These are phyloP conservation scores for Ladona fulva DNA, from an alignment of 1,140 invertebrate species.

Conservation along the genomic window DNA sequence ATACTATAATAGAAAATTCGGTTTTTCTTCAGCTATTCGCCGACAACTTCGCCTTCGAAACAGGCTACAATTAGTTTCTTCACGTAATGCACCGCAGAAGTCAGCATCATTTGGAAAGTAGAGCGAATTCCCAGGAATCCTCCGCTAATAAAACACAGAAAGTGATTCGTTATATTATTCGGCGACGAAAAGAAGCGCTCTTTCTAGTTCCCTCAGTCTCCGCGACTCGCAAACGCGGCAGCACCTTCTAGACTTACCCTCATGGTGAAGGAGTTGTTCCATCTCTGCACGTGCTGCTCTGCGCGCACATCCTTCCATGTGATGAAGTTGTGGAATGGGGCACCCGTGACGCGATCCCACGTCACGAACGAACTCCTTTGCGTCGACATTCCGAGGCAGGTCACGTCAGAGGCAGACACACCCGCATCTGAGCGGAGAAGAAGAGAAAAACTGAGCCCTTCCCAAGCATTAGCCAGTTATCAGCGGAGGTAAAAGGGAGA, in stretches of 20 bases:
- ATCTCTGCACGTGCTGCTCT: constrained; percentile 64
- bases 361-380: constrained; percentile 81
- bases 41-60: too few species aligned
- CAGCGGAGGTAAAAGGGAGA: too few species aligned
- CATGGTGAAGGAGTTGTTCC: constrained; percentile 74
- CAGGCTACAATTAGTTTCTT: too few species aligned
- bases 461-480: too few species aligned
- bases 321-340: constrained; percentile 86
- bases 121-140: too few species aligned
- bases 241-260: constrained; percentile 41
- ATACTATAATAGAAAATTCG: too few species aligned
- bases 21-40: too few species aligned
- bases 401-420: constrained; percentile 49
- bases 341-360: constrained; percentile 74
- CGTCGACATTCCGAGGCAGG: constrained; percentile 75
- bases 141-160: too few species aligned
- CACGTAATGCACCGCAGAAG: too few species aligned
- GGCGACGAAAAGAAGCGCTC: background rate
- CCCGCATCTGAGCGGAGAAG: constrained; percentile 46
- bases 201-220: background rate
- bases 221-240: background rate
- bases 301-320: constrained; percentile 93
- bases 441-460: background rate
- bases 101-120: too few species aligned
- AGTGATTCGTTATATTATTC: background rate